A percentile compares a stretch with the other conserved stretches of the same genome.
Conservation (phyloP, 2,113 vertebrate species). For the Zosterops hypoxanthus region DNA sequence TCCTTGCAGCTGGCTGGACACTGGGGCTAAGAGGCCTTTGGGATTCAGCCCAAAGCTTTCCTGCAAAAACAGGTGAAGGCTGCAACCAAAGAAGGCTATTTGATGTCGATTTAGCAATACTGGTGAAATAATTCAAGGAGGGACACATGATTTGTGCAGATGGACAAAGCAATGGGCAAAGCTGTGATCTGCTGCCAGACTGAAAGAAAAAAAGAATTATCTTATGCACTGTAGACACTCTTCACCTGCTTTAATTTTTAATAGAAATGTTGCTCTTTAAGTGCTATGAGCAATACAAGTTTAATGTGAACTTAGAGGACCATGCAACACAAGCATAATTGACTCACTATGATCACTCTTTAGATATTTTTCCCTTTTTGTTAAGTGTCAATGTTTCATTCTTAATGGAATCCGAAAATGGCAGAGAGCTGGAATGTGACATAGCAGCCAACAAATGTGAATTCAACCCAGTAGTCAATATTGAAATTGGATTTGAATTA, state of each 20-base stretch:
- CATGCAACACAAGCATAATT: background rate
- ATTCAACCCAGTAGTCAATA: slow-evolving; percentile 12
- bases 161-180: background rate
- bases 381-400: background rate
- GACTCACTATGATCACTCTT: background rate
- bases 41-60: background rate
- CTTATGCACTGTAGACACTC: background rate
- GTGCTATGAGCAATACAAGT: background rate
- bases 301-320: slow-evolving; percentile 27
- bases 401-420: slow-evolving; percentile 13
- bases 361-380: background rate
- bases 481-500: slow-evolving; percentile 35
- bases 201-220: background rate
- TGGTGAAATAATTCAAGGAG: background rate
- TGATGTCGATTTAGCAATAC: background rate
- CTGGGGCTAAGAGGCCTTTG: background rate
- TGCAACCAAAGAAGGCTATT: background rate
- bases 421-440: background rate
- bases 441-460: background rate
- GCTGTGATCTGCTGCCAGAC: background rate
- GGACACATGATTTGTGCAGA: background rate
- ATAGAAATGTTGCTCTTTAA: slow-evolving; percentile 38
- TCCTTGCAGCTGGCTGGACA: background rate
- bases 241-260: slow-evolving; percentile 61
- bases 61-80: background rate